These are phyloP conservation scores for Gambelia wislizenii DNA, from an alignment of 2,797 vertebrate genomes.

Conservation along the genomic window DNA sequence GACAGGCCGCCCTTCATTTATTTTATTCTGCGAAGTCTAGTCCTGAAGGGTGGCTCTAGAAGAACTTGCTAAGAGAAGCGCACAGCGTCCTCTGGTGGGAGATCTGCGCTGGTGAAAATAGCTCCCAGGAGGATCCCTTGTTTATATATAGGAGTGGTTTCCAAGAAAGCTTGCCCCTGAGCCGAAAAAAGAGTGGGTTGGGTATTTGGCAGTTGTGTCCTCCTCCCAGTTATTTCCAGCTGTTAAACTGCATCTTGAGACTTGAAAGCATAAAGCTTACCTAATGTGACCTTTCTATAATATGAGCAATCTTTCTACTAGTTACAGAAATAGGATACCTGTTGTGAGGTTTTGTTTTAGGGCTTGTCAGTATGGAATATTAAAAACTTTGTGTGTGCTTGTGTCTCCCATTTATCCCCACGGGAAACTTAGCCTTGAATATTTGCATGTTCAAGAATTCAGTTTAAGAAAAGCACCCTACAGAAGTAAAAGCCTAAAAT, in stretches of 20 bases:
- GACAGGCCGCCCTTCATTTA: background rate
- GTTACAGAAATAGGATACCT: background rate
- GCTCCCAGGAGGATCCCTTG: background rate
- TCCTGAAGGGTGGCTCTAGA: background rate
- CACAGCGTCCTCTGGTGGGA: conserved; percentile 71
- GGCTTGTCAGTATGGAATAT: background rate
- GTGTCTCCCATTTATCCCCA: background rate
- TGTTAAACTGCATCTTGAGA: conserved; percentile 16
- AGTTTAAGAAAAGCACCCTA: too few relatives aligned
- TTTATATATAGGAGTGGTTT: conserved; percentile 20
- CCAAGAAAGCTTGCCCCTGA: conserved; percentile 9
- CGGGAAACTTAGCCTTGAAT: background rate
- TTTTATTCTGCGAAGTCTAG: background rate
- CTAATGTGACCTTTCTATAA: conserved; percentile 22
- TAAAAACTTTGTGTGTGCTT: background rate
- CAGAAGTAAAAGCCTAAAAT: too few relatives aligned
- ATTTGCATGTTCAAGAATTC: too few relatives aligned
- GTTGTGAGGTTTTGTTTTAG: background rate
- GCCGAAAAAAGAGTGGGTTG: conserved; percentile 25
- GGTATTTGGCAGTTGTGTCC: background rate
- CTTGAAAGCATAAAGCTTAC: conserved; percentile 13
- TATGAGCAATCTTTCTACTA: background rate
- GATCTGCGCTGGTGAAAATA: conserved; percentile 30
- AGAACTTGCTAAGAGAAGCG: conserved; percentile 50
- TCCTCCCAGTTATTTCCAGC: conserved; percentile 29